Conservation (phyloP, 2,113 vertebrate species). For the Rhombomys opimus region DNA sequence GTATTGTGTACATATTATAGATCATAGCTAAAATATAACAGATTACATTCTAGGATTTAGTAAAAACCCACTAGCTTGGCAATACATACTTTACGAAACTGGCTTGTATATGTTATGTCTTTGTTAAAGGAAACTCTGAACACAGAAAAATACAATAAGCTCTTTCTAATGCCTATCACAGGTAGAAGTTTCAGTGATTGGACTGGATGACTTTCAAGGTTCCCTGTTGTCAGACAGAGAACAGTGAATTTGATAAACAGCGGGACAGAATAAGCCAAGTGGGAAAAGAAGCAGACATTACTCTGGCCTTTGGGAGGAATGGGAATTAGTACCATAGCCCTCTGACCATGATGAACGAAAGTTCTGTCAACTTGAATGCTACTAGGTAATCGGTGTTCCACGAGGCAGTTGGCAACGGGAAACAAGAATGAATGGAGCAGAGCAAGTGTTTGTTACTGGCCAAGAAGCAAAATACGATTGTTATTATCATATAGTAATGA, state of each 20-base stretch:
- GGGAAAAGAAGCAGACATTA: constrained; percentile 40
- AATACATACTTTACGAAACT: constrained; percentile 52
- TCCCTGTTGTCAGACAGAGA: constrained; percentile 66
- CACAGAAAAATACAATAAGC: constrained; percentile 55
- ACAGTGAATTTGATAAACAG: constrained; percentile 71
- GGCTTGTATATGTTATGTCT: not conserved
- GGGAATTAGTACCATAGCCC: constrained; percentile 14
- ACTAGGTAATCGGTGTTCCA: not conserved
- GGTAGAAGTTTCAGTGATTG: constrained; percentile 50
- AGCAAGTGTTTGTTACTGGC: not conserved
- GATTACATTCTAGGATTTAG: constrained; percentile 32
- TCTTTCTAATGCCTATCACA: constrained; percentile 52
- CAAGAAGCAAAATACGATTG: not conserved
- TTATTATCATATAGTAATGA: not conserved
- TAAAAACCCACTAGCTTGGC: constrained; percentile 1
- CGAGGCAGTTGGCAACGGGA: not conserved
- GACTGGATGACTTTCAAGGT: constrained; percentile 59
- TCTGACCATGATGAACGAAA: not conserved
- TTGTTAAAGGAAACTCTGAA: constrained; percentile 62
- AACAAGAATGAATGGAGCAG: not conserved
- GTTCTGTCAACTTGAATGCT: not conserved
- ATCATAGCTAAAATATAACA: constrained; percentile 41
- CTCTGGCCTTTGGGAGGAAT: not conserved
- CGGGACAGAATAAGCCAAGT: constrained; percentile 53
- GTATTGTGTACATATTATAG: not conserved